Evolutionary conservation across 1,140 invertebrate species (phyloP), one percentile per base, ranked within the genome.

Genomic region (Sycophila sp.): DNA sequence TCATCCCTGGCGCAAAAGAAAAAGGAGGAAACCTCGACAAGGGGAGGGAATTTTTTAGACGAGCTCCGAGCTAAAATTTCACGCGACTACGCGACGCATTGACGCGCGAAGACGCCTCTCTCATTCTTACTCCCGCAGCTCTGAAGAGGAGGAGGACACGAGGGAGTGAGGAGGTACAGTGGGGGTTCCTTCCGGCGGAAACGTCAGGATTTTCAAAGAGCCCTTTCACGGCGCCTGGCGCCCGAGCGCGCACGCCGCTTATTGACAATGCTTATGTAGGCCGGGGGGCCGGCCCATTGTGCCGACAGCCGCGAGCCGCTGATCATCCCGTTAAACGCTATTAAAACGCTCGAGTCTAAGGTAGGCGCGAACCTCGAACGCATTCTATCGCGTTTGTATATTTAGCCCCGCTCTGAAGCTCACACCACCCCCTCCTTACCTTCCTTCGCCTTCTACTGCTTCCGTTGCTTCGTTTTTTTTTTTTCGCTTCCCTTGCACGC

Each of bases 231-330:
- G 19, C 59, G 11, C 59, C 6, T n/a, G 2, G 17, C 11, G 47
- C 4, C 47, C 11, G 11, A 3, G 17, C 24, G 17, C 47, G 47
- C 11, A 26, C 47, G n/a, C n/a, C n/a, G n/a, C n/a, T n/a, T n/a
- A 69, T 70, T 40, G 59, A 70, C 68, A 70, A 56, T 63, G 49
- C n/a, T 15, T 51, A 69, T 69, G 49, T 62, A 70, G 68, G 58
- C 67, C 65, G 49, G 30, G 13, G n/a, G n/a, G 40, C 40, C 26
- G 64, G n/a, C 32, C 17, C 32, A 68, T 68, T 68, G 55, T 68
- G n/a, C 19, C 7, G 15, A 5, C 8, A 10, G 22, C 13, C n/a
- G 34, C 10, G 36, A 45, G 62, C 22, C 19, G 19, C 19, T 15
- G 47, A 40, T 38, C 51, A 32, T 66, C 28, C 38, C 30, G 13